Evolutionary conservation across 2,113 vertebrate genomes (phyloP), one percentile per base, ranked within the genome.

Genomic region (Hipposideros armiger): DNA sequence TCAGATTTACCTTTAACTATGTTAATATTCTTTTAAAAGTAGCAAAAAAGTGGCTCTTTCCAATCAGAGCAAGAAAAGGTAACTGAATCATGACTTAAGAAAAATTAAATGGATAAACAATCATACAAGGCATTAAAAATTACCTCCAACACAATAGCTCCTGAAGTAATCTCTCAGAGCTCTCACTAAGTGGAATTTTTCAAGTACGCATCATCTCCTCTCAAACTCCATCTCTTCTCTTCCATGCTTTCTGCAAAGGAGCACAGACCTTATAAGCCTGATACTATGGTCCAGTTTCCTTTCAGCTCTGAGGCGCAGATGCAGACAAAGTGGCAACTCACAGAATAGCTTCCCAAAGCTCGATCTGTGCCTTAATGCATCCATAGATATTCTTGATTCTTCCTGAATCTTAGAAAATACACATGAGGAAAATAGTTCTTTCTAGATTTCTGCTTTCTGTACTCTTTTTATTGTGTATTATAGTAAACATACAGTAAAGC

Each of bases 21-120:
- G 10, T 89, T 93, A 92, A 76, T 95, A 90, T 60, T 42, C 7
- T 73, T 77, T 81, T 92, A 50, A 81, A 97, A 94, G 10, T 85
- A 74, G 11, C 28, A 32, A 91, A 90, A 69, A 84, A 15, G 8
- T 26, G 16, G 69, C 19, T 90, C 47, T 90, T 26, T 76, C 22
- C 8, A 28, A 24, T 60, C 52, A 82, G 19, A 84, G 15, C 32
- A 52, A 73, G 64, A 74, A 45, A 73, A 87, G 28, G 3, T 95
- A 69, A 89, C 50, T 81, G 30, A 96, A 89, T 74, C 62, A 86
- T n/a, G 20, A 66, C 4, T 60, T 94, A 50, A 22, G 82, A 69
- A 94, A 85, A 78, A 62, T 20, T 91, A 42, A 91, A 47, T 64
- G 56, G 22, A 45, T 82, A 66, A 52, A 60, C 5, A 45, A 15